phyloP scores from a whole-genome alignment of 2,888 invertebrate genomes.

The Amblyjoppa fuscipennis region DNA sequence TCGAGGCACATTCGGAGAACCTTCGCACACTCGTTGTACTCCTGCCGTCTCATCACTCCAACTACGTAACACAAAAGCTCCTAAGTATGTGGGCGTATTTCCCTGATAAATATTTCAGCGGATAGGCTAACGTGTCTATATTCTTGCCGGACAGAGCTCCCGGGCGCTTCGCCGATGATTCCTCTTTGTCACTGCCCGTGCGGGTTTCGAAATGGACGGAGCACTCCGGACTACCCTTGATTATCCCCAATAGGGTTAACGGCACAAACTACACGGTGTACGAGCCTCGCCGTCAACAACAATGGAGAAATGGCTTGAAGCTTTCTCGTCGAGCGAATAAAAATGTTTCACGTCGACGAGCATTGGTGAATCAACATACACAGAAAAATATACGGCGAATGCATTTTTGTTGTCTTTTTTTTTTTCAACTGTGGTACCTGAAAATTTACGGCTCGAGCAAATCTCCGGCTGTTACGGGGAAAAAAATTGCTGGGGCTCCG shows the following conservation, averaged over 20 bases:
- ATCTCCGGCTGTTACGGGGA: no score
- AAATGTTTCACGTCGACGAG: conserved; percentile 15
- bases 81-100: conserved; percentile 70
- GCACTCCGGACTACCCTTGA: conserved; percentile 47
- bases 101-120: conserved; percentile 75
- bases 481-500: no score
- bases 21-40: neutral
- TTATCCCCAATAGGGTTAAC: conserved; percentile 52
- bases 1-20: conserved; percentile 23
- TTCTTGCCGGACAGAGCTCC: conserved; percentile 47
- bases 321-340: conserved; percentile 15
- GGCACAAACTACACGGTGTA: conserved; percentile 21
- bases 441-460: no score
- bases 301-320: neutral
- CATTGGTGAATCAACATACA: neutral
- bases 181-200: neutral
- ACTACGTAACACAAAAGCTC: conserved; percentile 36
- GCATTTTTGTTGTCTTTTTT: neutral
- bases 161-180: conserved; percentile 18
- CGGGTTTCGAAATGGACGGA: conserved; percentile 26
- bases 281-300: conserved; percentile 15
- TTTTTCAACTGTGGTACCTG: neutral
- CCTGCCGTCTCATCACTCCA: neutral
- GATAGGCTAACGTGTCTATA: conserved; percentile 50
- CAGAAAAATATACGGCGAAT: neutral